Base-by-base conservation (phyloP, 2,113 vertebrate species). In the Gadus chalcogrammus region DNA sequence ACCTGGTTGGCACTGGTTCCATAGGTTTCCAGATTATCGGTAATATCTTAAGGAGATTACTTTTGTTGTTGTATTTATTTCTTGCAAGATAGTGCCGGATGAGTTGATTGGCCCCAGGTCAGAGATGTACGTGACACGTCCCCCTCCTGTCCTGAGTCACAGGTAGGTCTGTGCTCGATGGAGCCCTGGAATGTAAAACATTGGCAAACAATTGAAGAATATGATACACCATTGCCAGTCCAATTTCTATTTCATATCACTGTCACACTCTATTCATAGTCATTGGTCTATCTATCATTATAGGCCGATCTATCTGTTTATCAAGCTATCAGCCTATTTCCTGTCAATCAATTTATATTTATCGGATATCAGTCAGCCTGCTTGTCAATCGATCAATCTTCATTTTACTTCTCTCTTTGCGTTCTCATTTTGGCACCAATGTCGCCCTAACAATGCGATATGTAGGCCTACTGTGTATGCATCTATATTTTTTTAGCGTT, bases 1-100 rank as follows among this genome's bases (percentile, higher is more conserved):
- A 89, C 79, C 79, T 82, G 86, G 72, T 68, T 74, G 80, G 67
- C 84, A 86, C 84, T 79, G 86, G 82, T 89, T 90, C 85, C 87
- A n/a, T 87, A 71, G 86, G 86, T 89, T 88, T 86, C 78, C 59
- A 76, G 28, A n/a, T 63, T 65, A 55, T 20, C 60, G 69, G 69
- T 68, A 67, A 58, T 70, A 20, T 3, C 1, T 15, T 63, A 63
- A 71, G 7, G 42, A 9, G 42, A 2, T 48, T 48, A 48, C 42
- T 61, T 20, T 20, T 60, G 9, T n/a, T n/a, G 15, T 24, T 12
- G 15, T 64, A 62, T n/a, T 61, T 70, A 16, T 73, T 79, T 42
- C 7, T 48, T 78, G 88, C 80, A 78, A 88, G 87, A 82, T 65
- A 72, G 82, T 84, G 81, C 83, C 85, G 75, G 15, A 48, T 48